These are phyloP conservation scores for Atethmia centrago DNA, from an alignment of 2,888 invertebrate genomes.

Conservation along the genomic window DNA sequence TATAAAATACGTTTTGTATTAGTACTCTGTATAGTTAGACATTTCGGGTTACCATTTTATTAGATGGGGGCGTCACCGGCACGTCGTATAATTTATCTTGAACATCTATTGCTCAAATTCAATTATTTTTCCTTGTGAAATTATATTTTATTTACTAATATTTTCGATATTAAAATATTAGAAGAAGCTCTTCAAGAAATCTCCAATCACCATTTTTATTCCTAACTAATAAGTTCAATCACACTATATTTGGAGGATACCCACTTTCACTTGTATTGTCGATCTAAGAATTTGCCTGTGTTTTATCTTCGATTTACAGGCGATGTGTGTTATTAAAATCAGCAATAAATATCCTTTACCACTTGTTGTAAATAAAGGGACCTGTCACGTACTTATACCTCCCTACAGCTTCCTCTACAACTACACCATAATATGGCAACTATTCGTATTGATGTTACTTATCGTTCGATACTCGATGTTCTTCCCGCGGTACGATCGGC, in stretches of 20 bases:
- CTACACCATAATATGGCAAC: not conserved
- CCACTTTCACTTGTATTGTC: not conserved
- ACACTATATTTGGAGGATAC: not conserved
- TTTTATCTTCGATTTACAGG: not conserved
- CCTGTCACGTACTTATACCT: not conserved
- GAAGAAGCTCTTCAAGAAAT: not conserved
- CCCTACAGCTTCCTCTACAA: not conserved
- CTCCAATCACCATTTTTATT: not conserved
- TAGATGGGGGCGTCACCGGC: no score
- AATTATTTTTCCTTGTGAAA: not conserved
- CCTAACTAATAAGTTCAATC: not conserved
- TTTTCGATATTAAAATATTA: not conserved
- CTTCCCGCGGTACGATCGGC: not conserved
- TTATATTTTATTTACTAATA: not conserved
- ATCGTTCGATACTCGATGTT: not conserved
- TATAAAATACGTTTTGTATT: not conserved
- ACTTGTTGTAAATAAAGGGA: not conserved
- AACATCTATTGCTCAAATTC: no score
- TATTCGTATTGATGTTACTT: not conserved
- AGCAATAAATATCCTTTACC: not conserved
- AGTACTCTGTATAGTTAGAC: not conserved
- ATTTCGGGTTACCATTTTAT: not conserved
- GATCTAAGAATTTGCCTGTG: no score
- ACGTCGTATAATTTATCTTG: no score
- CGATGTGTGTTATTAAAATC: not conserved